Base-by-base conservation (phyloP, 1,140 invertebrate genomes). In the Teleopsis dalmanni region DNA sequence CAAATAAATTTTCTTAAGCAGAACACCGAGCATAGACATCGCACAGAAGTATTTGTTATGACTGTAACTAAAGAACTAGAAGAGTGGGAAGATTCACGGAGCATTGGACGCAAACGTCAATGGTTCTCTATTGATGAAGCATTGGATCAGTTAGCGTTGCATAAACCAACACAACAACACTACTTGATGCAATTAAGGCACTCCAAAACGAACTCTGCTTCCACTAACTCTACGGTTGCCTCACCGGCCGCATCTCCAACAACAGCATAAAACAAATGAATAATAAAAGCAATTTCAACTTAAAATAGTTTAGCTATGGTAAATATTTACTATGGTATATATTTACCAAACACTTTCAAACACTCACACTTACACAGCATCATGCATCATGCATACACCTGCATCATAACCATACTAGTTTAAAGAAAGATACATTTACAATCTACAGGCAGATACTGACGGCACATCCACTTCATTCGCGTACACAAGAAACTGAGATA, bases 41-140 rank as follows among this genome's bases (percentile, higher is more conserved):
- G 91, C 57, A 96, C 92, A 19, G 85, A 90, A 69, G 90, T 96
- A 40, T 95, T 89, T 76, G 88, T 95, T 49, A 84, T 95, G 81
- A 81, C 82, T 55, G 91, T 95, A 16, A 91, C 87, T 6, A 84
- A 95, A 72, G 88, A 93, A 71, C 72, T 94, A 57, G 84, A 89
- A 21, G 91, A 95, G 68, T 95, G 91, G 91, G 91, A 95, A 73
- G 92, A 96, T 72, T 90, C 89, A 18, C 80, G 84, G 58, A 81
- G 81, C 57, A 91, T 92, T 73, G 90, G 89, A 37, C 82, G 91
- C 38, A 88, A 89, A 70, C 76, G 91, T 52, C 88, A 92, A 70
- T 95, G 91, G 91, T 95, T 95, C 70, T 82, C 83, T 27, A 80
- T 95, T 55, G 83, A 90, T 43, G 90, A 94, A 58, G 92, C 92